A percentile compares a stretch with the other conserved stretches of the same genome.
phyloP scores from a whole-genome alignment of 1,140 invertebrate genomes.

The Zelostemma sp. region DNA sequence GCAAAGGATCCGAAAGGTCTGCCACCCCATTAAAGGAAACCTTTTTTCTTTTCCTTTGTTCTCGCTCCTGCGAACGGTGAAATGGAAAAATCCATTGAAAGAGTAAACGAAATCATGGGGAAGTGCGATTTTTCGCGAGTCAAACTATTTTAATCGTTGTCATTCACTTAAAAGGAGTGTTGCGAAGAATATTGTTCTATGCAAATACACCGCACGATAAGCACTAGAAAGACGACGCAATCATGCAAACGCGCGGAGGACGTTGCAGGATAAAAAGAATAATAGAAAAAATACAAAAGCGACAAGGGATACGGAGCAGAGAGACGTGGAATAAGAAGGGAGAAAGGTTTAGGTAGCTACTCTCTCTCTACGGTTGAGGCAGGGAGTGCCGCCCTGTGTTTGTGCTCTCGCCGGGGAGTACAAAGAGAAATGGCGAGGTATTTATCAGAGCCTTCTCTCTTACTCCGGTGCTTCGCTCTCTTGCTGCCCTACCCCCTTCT shows the following conservation, averaged over 20 bases:
- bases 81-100: not conserved
- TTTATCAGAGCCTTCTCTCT: slow-evolving; percentile 67
- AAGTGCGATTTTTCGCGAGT: no score
- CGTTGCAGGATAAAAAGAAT: slow-evolving; percentile 42
- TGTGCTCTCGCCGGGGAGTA: slow-evolving; percentile 69
- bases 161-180: slow-evolving; percentile 44
- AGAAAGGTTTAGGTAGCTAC: slow-evolving; percentile 57
- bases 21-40: slow-evolving; percentile 10
- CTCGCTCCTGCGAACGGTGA: slow-evolving; percentile 5
- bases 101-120: no score
- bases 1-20: not conserved
- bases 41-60: slow-evolving; percentile 15
- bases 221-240: slow-evolving; percentile 44
- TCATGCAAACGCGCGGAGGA: slow-evolving; percentile 39
- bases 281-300: slow-evolving; percentile 46
- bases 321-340: slow-evolving; percentile 52
- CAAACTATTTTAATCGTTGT: slow-evolving; percentile 28
- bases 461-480: slow-evolving; percentile 43
- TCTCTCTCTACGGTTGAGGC: slow-evolving; percentile 51
- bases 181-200: slow-evolving; percentile 45
- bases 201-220: slow-evolving; percentile 38
- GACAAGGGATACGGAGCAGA: slow-evolving; percentile 48
- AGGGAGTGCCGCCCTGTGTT: slow-evolving; percentile 61
- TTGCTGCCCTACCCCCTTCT: slow-evolving; percentile 55
- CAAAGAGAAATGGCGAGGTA: slow-evolving; percentile 67